Conservation (phyloP, 2,113 vertebrate genomes). For the Epinephelus lanceolatus region DNA sequence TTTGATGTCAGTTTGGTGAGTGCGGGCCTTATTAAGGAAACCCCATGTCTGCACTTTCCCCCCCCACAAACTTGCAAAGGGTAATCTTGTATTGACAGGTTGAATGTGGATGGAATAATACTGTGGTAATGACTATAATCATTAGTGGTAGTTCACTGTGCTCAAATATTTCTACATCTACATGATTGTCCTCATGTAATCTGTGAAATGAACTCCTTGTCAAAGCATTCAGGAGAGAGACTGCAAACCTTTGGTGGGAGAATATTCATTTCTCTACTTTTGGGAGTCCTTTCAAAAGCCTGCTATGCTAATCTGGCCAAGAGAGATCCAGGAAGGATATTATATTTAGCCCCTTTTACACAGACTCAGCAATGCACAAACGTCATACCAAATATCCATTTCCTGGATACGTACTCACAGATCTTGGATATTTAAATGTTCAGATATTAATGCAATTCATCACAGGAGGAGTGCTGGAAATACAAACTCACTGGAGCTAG, state of each 20-base stretch:
- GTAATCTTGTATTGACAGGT: not conserved
- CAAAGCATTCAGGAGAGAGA: not conserved
- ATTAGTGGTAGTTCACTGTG: not conserved
- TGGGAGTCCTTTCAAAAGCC: not conserved
- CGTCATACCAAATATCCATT: not conserved
- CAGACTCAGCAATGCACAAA: not conserved
- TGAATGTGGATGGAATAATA: not conserved
- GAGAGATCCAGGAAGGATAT: not conserved
- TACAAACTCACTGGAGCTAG: not conserved
- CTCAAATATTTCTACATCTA: not conserved
- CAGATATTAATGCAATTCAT: not conserved
- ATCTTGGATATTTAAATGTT: not conserved
- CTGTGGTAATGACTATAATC: not conserved
- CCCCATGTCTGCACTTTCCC: too few species aligned
- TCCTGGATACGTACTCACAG: not conserved
- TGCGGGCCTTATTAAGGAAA: too few species aligned
- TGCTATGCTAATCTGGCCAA: not conserved
- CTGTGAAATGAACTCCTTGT: not conserved
- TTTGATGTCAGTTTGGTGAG: too few species aligned
- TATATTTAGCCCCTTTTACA: not conserved
- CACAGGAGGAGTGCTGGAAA: not conserved
- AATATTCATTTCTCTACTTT: not conserved
- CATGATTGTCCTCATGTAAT: not conserved
- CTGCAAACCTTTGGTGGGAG: not conserved
- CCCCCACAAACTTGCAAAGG: not conserved